Evolutionary conservation across 2,888 invertebrate species (phyloP), one percentile per base, ranked within the genome.

Genomic region (Volucella zonaria): DNA sequence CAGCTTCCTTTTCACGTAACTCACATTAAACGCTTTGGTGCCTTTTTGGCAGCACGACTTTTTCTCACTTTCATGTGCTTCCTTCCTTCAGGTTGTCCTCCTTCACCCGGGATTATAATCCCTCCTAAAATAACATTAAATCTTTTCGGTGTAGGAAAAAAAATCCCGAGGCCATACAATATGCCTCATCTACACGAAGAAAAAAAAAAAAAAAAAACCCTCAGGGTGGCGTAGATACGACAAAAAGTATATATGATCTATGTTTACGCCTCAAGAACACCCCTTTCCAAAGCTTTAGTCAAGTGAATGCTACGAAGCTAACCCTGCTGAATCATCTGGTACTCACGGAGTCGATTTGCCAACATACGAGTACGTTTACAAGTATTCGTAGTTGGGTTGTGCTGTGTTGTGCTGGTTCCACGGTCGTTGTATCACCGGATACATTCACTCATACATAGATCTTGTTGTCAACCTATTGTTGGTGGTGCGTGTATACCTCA

Each of bases 161-260:
- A 56, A 40, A 43, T 8, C 9, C 8, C 42, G 3, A 23, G 10
- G 31, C 15, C 45, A 76, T 38, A 59, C 43, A 18, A 15, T 15
- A 11, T 18, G 31, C 31, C 31, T 31, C 31, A 6, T 40, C 23
- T 12, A 9, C 58, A 54, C 14, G 18, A 23, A 23, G 18, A 2
- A n/a, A n/a, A n/a, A 18, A 18, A 18, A 18, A 68, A 8, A 47
- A 64, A 70, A 38, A 49, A 18, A 3, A 14, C 70, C 70, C 56
- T 40, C 31, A 14, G 56, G 56, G 64, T 61, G 42, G 49, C n/a
- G 47, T 62, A 62, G 68, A 52, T 45, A 52, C 61, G 42, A 68
- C 61, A 70, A 75, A 75, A 47, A 66, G 64, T 31, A 70, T 70
- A 70, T 70, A 45, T 59, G 75, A 81, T 76, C 64, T 75, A 70